Evolutionary conservation across 2,888 invertebrate genomes (phyloP), one percentile per base, ranked within the genome.

Genomic region (Rhorus exstirpatorius): DNA sequence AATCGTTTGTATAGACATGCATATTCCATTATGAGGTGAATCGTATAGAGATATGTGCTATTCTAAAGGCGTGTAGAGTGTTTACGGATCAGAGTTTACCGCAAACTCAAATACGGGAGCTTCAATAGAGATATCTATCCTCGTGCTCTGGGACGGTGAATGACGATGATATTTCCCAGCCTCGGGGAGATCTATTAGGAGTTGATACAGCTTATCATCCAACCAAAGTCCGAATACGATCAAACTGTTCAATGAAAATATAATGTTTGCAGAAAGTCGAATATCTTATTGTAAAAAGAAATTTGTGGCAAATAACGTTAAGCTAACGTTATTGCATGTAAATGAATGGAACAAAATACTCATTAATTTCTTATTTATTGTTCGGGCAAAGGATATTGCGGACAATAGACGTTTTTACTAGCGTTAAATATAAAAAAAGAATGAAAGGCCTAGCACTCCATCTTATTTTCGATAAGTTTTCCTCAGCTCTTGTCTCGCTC

Each of bases 41-140:
- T 24, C 24, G 63, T 38, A 63, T n/a, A 63, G 24, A 0, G 19
- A 38, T n/a, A 6, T n/a, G 41, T n/a, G 6, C 19, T 61, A 24
- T 61, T 61, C n/a, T 19, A 38, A 41, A 38, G 38, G 12, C 41
- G 21, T 21, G 63, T 24, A 8, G n/a, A 38, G 63, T 44, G 2
- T 14, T 6, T n/a, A 24, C 21, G 44, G 19, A 63, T 41, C 24
- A 24, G 44, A 38, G 44, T 44, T 44, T 41, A 63, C 24, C 41
- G 44, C 19, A 41, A 61, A 21, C 21, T 61, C 41, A 24, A 41
- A 41, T n/a, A 41, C n/a, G 21, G 19, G 41, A 41, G 61, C 41
- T 38, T 24, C 19, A 61, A 61, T 41, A 24, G 61, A n/a, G 61
- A 41, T 12, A 19, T 19, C 14, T 19, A 41, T 19, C n/a, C 24